A percentile compares a stretch with the other conserved stretches of the same genome.
phyloP scores from a whole-genome alignment of 2,888 invertebrate genomes.

The Rapana venosa region DNA sequence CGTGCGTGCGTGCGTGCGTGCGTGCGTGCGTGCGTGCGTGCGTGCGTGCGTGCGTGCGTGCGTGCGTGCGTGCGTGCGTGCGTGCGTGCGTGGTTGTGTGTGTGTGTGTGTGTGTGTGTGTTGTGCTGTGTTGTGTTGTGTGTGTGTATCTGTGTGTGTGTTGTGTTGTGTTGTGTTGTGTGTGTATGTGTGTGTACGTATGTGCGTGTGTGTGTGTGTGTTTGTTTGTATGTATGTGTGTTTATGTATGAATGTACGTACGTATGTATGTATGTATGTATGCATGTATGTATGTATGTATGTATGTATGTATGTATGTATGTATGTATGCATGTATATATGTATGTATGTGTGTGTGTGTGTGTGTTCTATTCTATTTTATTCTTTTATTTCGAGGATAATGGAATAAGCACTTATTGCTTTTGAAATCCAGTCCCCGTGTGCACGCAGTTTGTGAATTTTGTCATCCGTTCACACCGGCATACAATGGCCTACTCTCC shows the following conservation, averaged over 20 bases:
- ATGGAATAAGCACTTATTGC: too few relatives aligned
- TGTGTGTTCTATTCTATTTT: neutral
- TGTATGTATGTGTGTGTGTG: neutral
- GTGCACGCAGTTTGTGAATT: too few relatives aligned
- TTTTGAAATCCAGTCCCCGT: too few relatives aligned
- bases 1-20: neutral
- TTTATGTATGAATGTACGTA: neutral
- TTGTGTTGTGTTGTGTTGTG: too few relatives aligned
- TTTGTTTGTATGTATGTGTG: constrained; percentile 6
- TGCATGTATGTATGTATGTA: neutral
- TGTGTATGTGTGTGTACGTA: neutral
- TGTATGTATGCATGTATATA: neutral
- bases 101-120: neutral
- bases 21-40: neutral
- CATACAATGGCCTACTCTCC: too few relatives aligned
- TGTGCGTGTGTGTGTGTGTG: constrained; percentile 1
- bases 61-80: neutral
- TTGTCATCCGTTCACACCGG: too few relatives aligned
- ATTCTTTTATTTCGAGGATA: too few relatives aligned
- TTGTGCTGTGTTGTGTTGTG: neutral
- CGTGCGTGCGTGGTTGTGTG: neutral
- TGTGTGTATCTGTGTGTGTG: neutral
- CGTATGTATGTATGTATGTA: neutral
- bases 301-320: neutral
- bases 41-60: neutral